phyloP scores from a whole-genome alignment of 1,140 invertebrate species.

The Diachasmimorpha longicaudata region DNA sequence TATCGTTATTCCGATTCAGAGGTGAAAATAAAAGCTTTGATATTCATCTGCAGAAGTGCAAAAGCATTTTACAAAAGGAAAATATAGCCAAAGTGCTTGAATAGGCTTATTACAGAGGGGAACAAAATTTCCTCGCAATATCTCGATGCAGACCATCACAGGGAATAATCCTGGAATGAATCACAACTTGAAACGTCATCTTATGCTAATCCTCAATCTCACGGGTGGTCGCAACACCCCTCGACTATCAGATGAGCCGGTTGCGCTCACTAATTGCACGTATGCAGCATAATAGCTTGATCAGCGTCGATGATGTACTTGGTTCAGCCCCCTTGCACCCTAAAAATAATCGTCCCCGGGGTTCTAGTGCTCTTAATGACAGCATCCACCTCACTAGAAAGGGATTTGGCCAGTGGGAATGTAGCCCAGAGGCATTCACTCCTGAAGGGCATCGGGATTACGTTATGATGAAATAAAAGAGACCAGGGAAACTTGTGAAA shows the following conservation, averaged over 20 bases:
- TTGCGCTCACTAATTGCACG: conserved; percentile 30
- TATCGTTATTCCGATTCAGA: too few relatives aligned
- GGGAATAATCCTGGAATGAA: background rate
- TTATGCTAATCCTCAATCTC: conserved; percentile 35
- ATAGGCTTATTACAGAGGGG: too few relatives aligned
- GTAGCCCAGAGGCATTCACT: background rate
- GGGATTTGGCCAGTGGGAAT: background rate
- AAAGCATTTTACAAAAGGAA: too few relatives aligned
- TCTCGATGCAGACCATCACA: too few relatives aligned
- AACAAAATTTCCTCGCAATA: too few relatives aligned
- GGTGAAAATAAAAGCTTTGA: too few relatives aligned
- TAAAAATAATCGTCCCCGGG: background rate
- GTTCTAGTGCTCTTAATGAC: background rate
- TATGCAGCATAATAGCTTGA: conserved; percentile 24
- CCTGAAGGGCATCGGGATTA: background rate
- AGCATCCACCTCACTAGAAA: background rate
- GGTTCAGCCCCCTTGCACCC: background rate
- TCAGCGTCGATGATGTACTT: conserved; percentile 5
- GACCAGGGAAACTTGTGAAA: background rate
- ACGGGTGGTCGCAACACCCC: conserved; percentile 34
- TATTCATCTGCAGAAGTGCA: too few relatives aligned
- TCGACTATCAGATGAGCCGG: conserved; percentile 13
- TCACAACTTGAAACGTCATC: conserved; percentile 9
- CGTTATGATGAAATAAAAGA: background rate
- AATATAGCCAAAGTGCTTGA: too few relatives aligned